Percentiles rank a stretch among this genome's conserved stretches.
phyloP scores from a whole-genome alignment of 2,888 invertebrate genomes.

The Chirona hameri region DNA sequence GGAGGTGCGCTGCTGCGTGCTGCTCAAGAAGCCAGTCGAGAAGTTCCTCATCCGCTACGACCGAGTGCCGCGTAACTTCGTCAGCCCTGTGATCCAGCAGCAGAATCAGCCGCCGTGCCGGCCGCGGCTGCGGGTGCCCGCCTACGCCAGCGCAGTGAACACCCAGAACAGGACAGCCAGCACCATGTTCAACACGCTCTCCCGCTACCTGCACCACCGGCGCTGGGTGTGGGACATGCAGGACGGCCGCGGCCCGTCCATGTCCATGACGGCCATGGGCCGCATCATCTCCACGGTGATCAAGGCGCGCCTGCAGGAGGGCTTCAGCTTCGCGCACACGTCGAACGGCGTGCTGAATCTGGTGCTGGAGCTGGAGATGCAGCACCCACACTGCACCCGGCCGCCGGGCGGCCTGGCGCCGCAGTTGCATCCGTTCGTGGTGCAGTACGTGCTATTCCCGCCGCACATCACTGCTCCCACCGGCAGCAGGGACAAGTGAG shows the following conservation, averaged over 20 bases:
- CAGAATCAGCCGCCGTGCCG: constrained; percentile 29
- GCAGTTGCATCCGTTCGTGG: constrained; percentile 53
- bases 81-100: constrained; percentile 36
- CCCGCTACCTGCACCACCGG: constrained; percentile 63
- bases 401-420: background rate
- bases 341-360: constrained; percentile 69
- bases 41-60: constrained; percentile 69
- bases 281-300: constrained; percentile 64
- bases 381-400: constrained; percentile 40
- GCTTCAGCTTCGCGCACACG: constrained; percentile 69
- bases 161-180: constrained; percentile 26
- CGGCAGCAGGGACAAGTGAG: constrained; percentile 13
- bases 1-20: constrained; percentile 56
- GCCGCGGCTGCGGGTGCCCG: constrained; percentile 32
- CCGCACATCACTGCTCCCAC: constrained; percentile 42
- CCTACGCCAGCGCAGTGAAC: constrained; percentile 32
- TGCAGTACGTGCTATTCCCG: constrained; percentile 72
- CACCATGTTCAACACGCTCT: constrained; percentile 28
- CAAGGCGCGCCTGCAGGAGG: constrained; percentile 69
- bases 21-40: constrained; percentile 66
- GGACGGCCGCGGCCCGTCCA: constrained; percentile 51
- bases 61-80: constrained; percentile 59
- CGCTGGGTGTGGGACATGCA: constrained; percentile 71
- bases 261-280: constrained; percentile 59
- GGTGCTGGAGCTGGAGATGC: constrained; percentile 63